Base-by-base conservation (phyloP, 2,888 invertebrate species). In the Himalopsyche tibetana region DNA sequence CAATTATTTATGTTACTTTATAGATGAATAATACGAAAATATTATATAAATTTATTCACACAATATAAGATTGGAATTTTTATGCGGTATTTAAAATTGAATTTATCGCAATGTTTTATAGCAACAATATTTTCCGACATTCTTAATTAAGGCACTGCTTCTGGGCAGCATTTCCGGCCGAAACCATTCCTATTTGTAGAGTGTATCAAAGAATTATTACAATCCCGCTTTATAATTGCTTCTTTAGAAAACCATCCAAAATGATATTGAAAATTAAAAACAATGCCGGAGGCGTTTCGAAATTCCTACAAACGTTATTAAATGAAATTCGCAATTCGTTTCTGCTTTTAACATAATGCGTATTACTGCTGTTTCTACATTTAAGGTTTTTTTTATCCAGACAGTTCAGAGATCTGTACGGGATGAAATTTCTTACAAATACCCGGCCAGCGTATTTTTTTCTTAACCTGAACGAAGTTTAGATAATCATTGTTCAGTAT, bases 191-290 rank as follows among this genome's bases (percentile, higher is more conserved):
- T 36, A 36, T 74, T 74, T 36, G 38, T 15, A 74, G 12, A 74
- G 36, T 74, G 74, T 74, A 74, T 74, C 74, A 74, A 74, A 74
- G 74, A 74, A 74, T 74, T 74, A 74, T 74, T 74, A 74, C 74
- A 74, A 74, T 74, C 74, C 74, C 28, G 74, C 36, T 74, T 36
- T 74, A 74, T 74, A 74, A 74, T 74, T 74, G 36, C 74, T 74
- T 74, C 74, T 74, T 74, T 74, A 74, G 74, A 74, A 74, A 74
- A 74, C 38, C 74, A 74, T 15, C 74, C 19, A 36, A 74, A 74
- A 74, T 74, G 19, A 74, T 74, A 74, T 74, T 74, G 74, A 74
- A 74, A 74, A 36, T 74, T 74, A 36, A 74, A 74, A 74, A 74
- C 74, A 74, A 74, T 74, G 38, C 74, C 19, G 38, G 15, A 36